A percentile compares a stretch with the other conserved stretches of the same genome.
Evolutionary conservation across 2,113 vertebrate genomes (phyloP).

Genomic region (Dicerorhinus sumatrensis): DNA sequence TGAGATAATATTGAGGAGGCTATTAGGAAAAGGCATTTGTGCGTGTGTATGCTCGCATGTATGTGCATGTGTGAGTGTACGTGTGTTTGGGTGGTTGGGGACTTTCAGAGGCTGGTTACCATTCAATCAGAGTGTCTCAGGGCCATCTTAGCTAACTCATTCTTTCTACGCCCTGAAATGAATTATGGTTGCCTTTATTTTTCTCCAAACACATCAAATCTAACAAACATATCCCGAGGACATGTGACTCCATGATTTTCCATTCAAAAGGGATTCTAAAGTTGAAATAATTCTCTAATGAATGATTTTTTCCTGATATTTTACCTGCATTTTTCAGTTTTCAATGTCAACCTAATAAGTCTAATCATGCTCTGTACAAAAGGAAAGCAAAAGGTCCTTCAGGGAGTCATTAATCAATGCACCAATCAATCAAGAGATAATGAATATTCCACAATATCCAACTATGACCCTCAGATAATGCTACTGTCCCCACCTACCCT

Average conservation of each 20-base stretch:
- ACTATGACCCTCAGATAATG: neutral
- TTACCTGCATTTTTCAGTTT: neutral
- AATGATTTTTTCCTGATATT: neutral
- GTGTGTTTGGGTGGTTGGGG: neutral
- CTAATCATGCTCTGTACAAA: neutral
- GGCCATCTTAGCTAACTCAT: neutral
- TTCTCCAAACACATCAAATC: conserved; percentile 23
- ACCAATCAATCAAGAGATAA: neutral
- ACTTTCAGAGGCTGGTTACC: neutral
- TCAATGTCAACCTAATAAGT: neutral
- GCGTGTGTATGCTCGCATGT: neutral
- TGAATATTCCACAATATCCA: neutral
- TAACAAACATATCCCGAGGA: neutral
- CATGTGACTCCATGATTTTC: neutral
- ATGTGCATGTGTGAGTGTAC: neutral
- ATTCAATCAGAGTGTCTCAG: neutral
- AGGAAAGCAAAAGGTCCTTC: neutral
- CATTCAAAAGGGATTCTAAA: neutral
- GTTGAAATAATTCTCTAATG: neutral
- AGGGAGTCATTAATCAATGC: neutral
- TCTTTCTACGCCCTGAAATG: neutral
- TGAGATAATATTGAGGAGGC: neutral
- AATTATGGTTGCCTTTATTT: neutral
- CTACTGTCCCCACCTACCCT: neutral
- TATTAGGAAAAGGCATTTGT: neutral